Conservation (phyloP, 2,113 vertebrate species). For the Phaetusa simplex region DNA sequence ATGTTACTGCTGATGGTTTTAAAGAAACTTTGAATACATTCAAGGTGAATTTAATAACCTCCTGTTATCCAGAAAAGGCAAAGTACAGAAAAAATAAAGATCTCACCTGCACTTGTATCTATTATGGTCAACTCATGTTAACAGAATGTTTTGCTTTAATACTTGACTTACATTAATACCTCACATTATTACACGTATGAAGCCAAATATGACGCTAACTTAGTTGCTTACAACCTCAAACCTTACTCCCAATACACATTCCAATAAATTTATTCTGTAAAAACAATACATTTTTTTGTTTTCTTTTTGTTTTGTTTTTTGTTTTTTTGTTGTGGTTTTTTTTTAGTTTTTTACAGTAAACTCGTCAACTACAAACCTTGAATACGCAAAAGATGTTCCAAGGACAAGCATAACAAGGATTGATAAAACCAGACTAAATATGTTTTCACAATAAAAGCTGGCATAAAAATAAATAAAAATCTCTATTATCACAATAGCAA, state of each 20-base stretch:
- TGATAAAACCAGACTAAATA: conserved; percentile 77
- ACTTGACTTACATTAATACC: conserved; percentile 82
- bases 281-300: conserved; percentile 91
- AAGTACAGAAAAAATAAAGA: conserved; percentile 66
- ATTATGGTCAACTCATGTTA: conserved; percentile 76
- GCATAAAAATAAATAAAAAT: conserved; percentile 87
- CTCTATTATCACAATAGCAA: conserved; percentile 83
- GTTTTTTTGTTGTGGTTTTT: conserved; percentile 45
- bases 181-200: conserved; percentile 82
- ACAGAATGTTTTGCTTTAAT: conserved; percentile 82
- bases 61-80: conserved; percentile 59
- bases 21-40: conserved; percentile 61
- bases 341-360: conserved; percentile 84
- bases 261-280: conserved; percentile 98
- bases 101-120: conserved; percentile 76
- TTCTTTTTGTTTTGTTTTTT: conserved; percentile 64
- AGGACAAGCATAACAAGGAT: conserved; percentile 86
- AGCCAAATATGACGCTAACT: conserved; percentile 81
- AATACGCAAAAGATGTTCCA: conserved; percentile 87
- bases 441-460: conserved; percentile 80
- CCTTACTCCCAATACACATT: conserved; percentile 86
- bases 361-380: conserved; percentile 92
- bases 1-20: neutral
- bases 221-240: conserved; percentile 80
- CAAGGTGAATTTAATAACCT: conserved; percentile 63